Conservation (phyloP, 2,113 vertebrate species). For the Cryptomyrus ogoouensis region DNA sequence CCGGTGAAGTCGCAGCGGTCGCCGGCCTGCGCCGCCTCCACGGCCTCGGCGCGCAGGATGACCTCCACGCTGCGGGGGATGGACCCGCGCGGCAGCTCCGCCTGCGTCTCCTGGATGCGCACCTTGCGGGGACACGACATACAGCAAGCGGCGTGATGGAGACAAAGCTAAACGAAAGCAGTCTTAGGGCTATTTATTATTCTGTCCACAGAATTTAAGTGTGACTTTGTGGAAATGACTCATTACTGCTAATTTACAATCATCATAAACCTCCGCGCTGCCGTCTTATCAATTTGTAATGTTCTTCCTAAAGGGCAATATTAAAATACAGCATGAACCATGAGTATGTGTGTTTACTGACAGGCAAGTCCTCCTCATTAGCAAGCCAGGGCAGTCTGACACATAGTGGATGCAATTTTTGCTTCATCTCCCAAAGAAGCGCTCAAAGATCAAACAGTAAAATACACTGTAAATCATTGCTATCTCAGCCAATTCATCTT, state of each 20-base stretch:
- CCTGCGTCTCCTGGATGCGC: constrained; percentile 53
- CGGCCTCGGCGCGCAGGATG: constrained; percentile 47
- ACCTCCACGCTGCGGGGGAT: constrained; percentile 55
- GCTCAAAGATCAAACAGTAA: not conserved
- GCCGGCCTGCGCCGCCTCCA: constrained; percentile 50
- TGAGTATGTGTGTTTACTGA: not conserved
- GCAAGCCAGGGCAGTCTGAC: not conserved
- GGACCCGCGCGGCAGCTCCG: constrained; percentile 47
- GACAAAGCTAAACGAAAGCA: not conserved
- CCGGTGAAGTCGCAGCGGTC: constrained; percentile 55
- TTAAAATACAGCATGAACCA: not conserved
- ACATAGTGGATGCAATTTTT: not conserved
- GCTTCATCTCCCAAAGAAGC: not conserved
- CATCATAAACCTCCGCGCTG: not conserved
- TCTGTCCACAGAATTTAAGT: not conserved
- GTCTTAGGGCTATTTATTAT: not conserved
- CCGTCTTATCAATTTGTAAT: not conserved
- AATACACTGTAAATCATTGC: not conserved
- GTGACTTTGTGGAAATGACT: not conserved
- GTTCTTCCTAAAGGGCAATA: not conserved
- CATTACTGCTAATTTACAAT: not conserved
- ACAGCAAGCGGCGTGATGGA: not conserved
- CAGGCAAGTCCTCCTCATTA: not conserved
- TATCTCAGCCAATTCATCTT: not conserved
- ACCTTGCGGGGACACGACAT: constrained; percentile 27